phyloP scores from a whole-genome alignment of 2,113 vertebrate genomes.

The Leiothrix lutea region DNA sequence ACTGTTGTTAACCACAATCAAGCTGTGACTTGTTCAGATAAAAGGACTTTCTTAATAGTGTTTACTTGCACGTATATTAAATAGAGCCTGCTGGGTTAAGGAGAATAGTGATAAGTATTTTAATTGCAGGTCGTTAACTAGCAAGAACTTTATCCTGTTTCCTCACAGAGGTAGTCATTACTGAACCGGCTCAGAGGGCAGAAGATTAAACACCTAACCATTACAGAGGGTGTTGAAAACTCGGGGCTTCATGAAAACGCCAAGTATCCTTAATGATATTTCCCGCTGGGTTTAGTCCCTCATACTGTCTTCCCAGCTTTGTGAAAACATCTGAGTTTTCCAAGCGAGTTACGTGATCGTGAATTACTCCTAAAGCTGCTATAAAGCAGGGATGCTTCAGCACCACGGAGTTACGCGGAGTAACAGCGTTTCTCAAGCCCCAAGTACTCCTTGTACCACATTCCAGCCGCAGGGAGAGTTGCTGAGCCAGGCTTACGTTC shows the following conservation, averaged over 20 bases:
- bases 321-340: background rate
- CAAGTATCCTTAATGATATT: background rate
- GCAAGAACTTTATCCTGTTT: background rate
- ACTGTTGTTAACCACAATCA: background rate
- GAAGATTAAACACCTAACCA: background rate
- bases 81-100: background rate
- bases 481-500: accelerated
- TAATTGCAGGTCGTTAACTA: background rate
- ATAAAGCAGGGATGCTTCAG: background rate
- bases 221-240: background rate
- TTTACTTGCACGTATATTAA: background rate
- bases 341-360: accelerated
- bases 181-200: background rate
- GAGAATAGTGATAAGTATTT: background rate
- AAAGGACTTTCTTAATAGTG: background rate
- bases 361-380: background rate
- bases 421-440: background rate
- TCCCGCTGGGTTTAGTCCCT: background rate
- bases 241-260: background rate
- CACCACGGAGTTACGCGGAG: background rate
- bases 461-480: accelerated
- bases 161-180: slow-evolving; percentile 2
- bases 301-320: background rate
- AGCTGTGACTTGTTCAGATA: background rate
- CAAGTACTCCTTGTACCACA: background rate